Base-by-base conservation (phyloP, 2,113 vertebrate species). In the Neopipo cinnamomea region DNA sequence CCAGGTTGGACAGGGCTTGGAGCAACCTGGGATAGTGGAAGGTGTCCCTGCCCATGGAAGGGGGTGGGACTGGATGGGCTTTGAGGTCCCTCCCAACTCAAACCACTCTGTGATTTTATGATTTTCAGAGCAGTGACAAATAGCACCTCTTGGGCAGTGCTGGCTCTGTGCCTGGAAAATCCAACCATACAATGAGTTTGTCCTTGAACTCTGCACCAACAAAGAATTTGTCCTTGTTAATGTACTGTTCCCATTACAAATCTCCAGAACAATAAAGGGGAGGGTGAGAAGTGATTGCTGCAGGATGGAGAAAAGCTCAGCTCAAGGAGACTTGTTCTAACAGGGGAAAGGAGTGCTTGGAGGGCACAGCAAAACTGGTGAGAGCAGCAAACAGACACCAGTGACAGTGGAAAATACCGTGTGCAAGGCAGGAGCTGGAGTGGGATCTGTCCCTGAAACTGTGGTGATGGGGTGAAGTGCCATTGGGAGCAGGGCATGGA, bases 331-430 rank as follows among this genome's bases (percentile, higher is more conserved):
- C 10, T 17, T 30, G 23, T 56, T 50, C 12, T 30, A 14, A 5
- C 75, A 49, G 65, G 44, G 47, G 53, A 33, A 23, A 21, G 5
- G 19, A 20, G 42, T 0, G 0, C 12, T 19, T 31, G 70, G 53
- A 39, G 65, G 25, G 81, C n/a, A 9, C 35, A 6, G 44, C 2
- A 3, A 9, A 14, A 19, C 8, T 5, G 49, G 9, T 6, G 39
- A 41, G 6, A 59, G 65, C 88, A 70, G 61, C 20, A 49, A 14
- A 10, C 0, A 21, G 17, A 1, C 49, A 12, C 5, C 6, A 9
- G 5, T 4, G 2, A 5, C 17, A 35, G 52, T n/a, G 42, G 44
- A 37, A 47, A 14, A 4, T 10, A 3, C 22, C 0, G 0, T 0
- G 24, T 14, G 39, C 5, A 4, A 4, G 61, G 63, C 21, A 16